A percentile compares a stretch with the other conserved stretches of the same genome.
phyloP scores from a whole-genome alignment of 1,140 invertebrate genomes.

The Pemphigus obesinymphae region DNA sequence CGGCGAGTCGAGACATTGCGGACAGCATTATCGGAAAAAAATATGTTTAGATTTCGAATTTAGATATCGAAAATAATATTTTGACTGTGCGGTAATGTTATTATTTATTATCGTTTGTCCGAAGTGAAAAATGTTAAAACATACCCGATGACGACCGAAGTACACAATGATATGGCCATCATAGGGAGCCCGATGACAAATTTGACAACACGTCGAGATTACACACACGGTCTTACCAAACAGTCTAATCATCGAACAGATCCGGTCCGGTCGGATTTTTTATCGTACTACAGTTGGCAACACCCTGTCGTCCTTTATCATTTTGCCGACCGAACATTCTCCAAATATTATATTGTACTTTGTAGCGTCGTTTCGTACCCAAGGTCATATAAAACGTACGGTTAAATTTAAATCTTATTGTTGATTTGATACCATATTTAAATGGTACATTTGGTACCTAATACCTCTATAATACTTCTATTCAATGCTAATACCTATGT shows the following conservation, averaged over 20 bases:
- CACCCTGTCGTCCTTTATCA: neutral
- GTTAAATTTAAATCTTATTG: too few relatives aligned
- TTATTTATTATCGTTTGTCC: neutral
- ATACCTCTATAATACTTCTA: too few relatives aligned
- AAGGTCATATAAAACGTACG: too few relatives aligned
- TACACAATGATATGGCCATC: neutral
- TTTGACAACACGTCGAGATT: slow-evolving; percentile 26
- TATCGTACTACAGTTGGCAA: neutral
- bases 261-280: neutral
- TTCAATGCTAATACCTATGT: too few relatives aligned
- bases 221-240: neutral
- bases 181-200: neutral
- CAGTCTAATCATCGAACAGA: neutral
- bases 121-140: neutral
- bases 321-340: too few relatives aligned
- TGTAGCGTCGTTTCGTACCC: too few relatives aligned
- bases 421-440: too few relatives aligned
- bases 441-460: too few relatives aligned
- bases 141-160: neutral
- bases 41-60: neutral
- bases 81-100: neutral
- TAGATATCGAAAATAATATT: neutral
- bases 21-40: neutral
- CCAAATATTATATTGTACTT: too few relatives aligned
- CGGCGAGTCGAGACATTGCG: neutral